Evolutionary conservation across 1,140 invertebrate genomes (phyloP), one percentile per base, ranked within the genome.

Genomic region (Venustaconcha ellipsiformis): DNA sequence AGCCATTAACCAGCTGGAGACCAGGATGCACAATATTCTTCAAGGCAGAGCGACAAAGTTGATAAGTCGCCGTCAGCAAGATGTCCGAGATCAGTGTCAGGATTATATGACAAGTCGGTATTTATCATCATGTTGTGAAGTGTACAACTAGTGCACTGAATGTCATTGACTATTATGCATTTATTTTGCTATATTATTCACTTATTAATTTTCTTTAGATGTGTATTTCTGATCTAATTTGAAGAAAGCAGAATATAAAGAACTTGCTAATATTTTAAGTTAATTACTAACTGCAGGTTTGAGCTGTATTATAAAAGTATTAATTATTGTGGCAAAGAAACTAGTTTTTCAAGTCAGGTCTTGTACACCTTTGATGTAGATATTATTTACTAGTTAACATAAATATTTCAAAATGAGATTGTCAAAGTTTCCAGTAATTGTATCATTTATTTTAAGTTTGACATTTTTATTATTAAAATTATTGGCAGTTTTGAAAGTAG

Each of bases 81-180:
- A 98, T 91, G 94, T 98, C 0, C 92, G 94, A 74, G 97, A 99
- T 92, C 96, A 99, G 90, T 95, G 96, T 65, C 95, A 96, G 87
- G 96, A 98, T 90, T 94, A 95, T 82, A 84, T 93, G 94, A 81
- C 87, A 83, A 88, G 88, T 89, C 83, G 79, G 87, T 89, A 83
- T 83, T 66, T 82, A 78, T 78, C 68, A 63, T 64, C 63, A 75
- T 70, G 72, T 59, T 63, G 26, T 56, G 59, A 56, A 57, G 56
- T 62, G 56, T 59, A 18, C 14, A 48, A 18, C 30, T 18, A 67
- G 12, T 48, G 48, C 30, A 20, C 26, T 62, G 18, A 62, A 14
- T 58, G 20, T 70, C 13, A 17, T 57, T 57, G 17, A 57, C 17
- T 26, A 8, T 23, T n/a, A 62, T 62, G 18, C 20, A 23, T 62